Conservation (phyloP, 2,888 invertebrate species). For the Odontocolon sp. region DNA sequence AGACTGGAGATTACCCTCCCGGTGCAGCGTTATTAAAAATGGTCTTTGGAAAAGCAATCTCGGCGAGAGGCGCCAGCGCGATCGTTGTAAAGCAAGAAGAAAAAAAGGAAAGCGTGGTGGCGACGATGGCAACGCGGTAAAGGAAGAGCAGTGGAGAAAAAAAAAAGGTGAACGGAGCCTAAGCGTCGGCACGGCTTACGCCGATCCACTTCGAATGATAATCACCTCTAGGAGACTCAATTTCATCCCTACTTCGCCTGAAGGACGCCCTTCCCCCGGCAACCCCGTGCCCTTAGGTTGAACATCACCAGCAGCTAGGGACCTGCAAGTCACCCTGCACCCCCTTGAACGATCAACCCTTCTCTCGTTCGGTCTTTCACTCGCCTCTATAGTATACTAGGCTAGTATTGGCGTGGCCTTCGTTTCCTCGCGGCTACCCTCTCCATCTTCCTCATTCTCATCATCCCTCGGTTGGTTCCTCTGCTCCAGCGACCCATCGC, state of each 20-base stretch:
- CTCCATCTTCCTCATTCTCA: conserved; percentile 50
- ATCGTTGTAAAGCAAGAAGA: conserved; percentile 61
- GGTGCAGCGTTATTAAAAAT: conserved; percentile 72
- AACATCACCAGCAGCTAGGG: conserved; percentile 63
- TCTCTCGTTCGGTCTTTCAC: conserved; percentile 52
- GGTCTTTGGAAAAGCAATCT: conserved; percentile 74
- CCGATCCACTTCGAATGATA: conserved; percentile 77
- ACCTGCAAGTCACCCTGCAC: conserved; percentile 66
- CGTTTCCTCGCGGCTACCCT: conserved; percentile 44
- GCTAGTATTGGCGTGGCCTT: conserved; percentile 23
- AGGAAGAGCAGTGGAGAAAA: conserved; percentile 11
- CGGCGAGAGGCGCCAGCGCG: conserved; percentile 56
- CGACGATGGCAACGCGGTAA: neutral
- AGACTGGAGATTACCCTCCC: conserved; percentile 65
- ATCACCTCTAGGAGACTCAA: conserved; percentile 78
- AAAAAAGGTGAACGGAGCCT: conserved; percentile 60
- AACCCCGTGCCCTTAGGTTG: conserved; percentile 54
- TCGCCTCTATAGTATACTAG: conserved; percentile 43
- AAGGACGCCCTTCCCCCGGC: conserved; percentile 43
- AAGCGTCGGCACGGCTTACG: conserved; percentile 52
- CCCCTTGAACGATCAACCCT: conserved; percentile 55
- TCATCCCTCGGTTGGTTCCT: conserved; percentile 6
- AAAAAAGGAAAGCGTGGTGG: conserved; percentile 33
- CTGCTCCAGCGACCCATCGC: conserved; percentile 35
- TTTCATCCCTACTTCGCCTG: conserved; percentile 67